phyloP scores from a whole-genome alignment of 2,113 vertebrate species.

The Oreotrochilus melanogaster region DNA sequence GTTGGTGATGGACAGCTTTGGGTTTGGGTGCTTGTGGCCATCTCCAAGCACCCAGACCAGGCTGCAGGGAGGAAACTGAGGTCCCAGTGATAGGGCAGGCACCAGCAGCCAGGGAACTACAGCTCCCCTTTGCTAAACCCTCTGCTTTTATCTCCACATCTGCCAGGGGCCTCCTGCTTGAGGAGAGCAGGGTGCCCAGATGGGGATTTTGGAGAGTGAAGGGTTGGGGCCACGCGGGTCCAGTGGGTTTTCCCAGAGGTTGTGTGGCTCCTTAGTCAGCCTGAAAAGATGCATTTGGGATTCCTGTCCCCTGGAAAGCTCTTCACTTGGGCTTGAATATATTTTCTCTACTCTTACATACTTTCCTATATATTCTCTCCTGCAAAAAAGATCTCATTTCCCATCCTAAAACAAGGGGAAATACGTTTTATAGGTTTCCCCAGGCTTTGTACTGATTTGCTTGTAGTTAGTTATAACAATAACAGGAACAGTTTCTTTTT shows the following conservation, averaged over 20 bases:
- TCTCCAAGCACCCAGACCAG: background rate
- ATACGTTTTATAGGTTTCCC: background rate
- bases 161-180: background rate
- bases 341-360: background rate
- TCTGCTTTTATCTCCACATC: background rate
- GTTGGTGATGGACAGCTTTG: fast-evolving
- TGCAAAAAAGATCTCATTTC: background rate
- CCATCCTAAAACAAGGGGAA: background rate
- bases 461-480: background rate
- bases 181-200: background rate
- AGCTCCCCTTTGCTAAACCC: background rate
- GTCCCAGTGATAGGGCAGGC: background rate
- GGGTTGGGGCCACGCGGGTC: background rate
- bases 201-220: background rate
- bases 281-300: background rate
- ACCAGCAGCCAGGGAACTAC: background rate
- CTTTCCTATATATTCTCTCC: background rate
- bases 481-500: background rate
- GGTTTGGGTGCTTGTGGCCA: background rate
- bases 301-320: background rate
- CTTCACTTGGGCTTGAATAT: background rate
- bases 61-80: background rate
- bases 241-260: background rate
- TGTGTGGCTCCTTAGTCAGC: background rate
- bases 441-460: background rate